These are phyloP conservation scores for Melanotaenia parkinsoni DNA, from an alignment of 2,797 vertebrate species.

Conservation along the genomic window DNA sequence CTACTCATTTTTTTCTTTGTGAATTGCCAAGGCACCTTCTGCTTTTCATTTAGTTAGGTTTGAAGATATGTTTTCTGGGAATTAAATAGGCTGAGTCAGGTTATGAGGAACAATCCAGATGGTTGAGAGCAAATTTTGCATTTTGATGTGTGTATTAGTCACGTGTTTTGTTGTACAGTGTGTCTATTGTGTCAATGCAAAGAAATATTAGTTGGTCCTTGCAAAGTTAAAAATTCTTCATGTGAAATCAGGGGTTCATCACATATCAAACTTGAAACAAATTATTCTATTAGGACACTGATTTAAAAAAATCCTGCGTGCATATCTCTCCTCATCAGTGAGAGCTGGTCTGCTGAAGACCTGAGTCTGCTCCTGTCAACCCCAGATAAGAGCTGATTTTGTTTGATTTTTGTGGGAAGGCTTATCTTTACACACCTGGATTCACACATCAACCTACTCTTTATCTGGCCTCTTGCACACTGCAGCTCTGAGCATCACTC, in stretches of 20 bases:
- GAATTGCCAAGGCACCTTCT: slow-evolving; percentile 29
- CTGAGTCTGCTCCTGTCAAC: neutral
- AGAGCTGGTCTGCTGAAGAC: slow-evolving; percentile 12
- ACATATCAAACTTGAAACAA: slow-evolving; percentile 12
- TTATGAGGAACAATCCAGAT: slow-evolving; percentile 30
- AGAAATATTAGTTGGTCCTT: neutral
- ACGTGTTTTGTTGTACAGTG: slow-evolving; percentile 23
- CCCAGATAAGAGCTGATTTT: neutral
- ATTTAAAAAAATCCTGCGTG: neutral
- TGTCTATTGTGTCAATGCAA: slow-evolving; percentile 6
- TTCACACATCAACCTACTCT: slow-evolving; percentile 12
- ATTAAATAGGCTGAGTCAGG: slow-evolving; percentile 31
- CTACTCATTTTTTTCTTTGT: slow-evolving; percentile 15
- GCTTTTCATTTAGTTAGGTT: slow-evolving; percentile 46
- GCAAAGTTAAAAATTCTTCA: neutral
- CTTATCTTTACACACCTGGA: neutral
- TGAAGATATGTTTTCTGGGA: slow-evolving; percentile 21
- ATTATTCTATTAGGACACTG: slow-evolving; percentile 6
- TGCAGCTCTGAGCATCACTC: slow-evolving; percentile 56
- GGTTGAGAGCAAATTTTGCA: slow-evolving; percentile 4
- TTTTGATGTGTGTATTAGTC: slow-evolving; percentile 30
- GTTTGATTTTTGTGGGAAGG: neutral
- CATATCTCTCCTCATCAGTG: neutral
- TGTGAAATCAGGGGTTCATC: slow-evolving; percentile 10
- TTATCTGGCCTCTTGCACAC: slow-evolving; percentile 32